These are phyloP conservation scores for Neuroterus valhalla DNA, from an alignment of 1,140 invertebrate species.

Conservation along the genomic window DNA sequence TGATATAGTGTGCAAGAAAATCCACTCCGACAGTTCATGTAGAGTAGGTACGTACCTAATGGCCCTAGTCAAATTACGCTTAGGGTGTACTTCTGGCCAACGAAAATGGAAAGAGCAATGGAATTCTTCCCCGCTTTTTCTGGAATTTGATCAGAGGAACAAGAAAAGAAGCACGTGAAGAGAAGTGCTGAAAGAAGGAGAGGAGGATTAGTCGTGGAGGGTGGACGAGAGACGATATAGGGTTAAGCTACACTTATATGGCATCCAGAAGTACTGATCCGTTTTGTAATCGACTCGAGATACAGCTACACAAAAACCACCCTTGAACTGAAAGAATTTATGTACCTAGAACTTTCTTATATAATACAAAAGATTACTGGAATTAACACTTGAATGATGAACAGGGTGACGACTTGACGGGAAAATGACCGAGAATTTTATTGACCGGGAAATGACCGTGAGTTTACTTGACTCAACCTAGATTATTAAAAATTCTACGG, in stretches of 20 bases:
- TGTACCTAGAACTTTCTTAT: too few species aligned
- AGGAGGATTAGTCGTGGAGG: constrained; percentile 4
- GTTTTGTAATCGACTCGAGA: constrained; percentile 15
- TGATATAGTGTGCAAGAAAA: constrained; percentile 11
- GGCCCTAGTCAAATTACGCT: constrained; percentile 22
- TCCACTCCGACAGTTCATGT: constrained; percentile 7
- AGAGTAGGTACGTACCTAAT: constrained; percentile 5
- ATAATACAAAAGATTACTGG: too few species aligned
- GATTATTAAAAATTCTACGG: too few species aligned
- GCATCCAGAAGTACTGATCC: constrained; percentile 1
- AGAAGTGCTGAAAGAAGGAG: background rate
- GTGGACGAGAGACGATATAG: background rate
- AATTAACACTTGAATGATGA: too few species aligned
- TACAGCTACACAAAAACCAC: background rate
- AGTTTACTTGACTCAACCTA: too few species aligned
- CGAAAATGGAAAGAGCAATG: background rate
- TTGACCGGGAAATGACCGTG: too few species aligned
- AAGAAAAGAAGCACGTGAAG: constrained; percentile 20
- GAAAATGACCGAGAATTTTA: too few species aligned
- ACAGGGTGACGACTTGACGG: too few species aligned
- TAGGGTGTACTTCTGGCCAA: background rate
- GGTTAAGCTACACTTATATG: constrained; percentile 19
- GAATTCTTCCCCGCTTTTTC: constrained; percentile 9
- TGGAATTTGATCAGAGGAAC: constrained; percentile 11
- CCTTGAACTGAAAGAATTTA: background rate